Evolutionary conservation across 1,140 invertebrate genomes (phyloP).

Genomic region (Ceratosolen solmsi): DNA sequence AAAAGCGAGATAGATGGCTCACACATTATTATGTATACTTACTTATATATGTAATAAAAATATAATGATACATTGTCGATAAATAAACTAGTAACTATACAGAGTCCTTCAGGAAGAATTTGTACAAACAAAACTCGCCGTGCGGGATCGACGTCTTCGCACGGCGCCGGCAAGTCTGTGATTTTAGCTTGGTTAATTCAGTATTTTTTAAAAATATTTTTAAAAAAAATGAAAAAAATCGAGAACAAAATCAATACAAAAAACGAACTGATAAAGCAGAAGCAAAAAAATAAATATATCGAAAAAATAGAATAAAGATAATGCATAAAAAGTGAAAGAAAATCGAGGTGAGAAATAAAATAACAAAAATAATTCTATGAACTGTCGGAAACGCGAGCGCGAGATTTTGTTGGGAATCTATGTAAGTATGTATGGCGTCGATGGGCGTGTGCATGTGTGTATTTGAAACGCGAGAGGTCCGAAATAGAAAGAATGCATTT

Average conservation of each 20-base stretch:
- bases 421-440: conserved; percentile 17
- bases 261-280: conserved; percentile 9
- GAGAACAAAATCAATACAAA: conserved; percentile 62
- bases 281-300: conserved; percentile 61
- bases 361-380: conserved; percentile 5
- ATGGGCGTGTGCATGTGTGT: background rate
- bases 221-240: conserved; percentile 49
- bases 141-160: conserved; percentile 40
- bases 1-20: conserved; percentile 26
- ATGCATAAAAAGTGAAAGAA: conserved; percentile 46
- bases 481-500: conserved; percentile 30
- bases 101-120: conserved; percentile 73
- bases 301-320: conserved; percentile 52
- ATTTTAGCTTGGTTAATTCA: conserved; percentile 75
- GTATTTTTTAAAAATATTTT: conserved; percentile 71
- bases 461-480: conserved; percentile 29
- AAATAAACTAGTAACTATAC: conserved; percentile 57
- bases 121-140: conserved; percentile 71
- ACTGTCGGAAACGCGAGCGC: conserved; percentile 47
- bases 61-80: conserved; percentile 48
- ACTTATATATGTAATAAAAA: conserved; percentile 47
- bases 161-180: conserved; percentile 68
- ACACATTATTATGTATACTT: conserved; percentile 49
- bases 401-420: conserved; percentile 40
- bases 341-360: background rate